These are phyloP conservation scores for Eulimnadia texana DNA, from an alignment of 1,140 invertebrate species.

Conservation along the genomic window DNA sequence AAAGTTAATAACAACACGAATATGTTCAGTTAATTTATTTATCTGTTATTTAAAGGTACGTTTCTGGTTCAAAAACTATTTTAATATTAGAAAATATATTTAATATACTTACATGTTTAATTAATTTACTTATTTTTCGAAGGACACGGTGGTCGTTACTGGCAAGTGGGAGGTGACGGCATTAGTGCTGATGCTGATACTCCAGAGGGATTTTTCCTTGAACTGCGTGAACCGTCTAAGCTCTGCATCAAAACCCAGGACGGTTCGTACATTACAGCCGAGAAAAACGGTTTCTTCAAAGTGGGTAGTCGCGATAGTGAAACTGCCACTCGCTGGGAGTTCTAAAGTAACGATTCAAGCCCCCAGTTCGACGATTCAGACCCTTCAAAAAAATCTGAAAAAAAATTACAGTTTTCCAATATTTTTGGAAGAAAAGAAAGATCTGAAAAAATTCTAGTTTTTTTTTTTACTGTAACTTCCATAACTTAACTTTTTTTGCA, in stretches of 20 bases:
- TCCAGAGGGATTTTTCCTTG: constrained; percentile 79
- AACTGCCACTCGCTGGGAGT: constrained; percentile 83
- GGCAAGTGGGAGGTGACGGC: constrained; percentile 72
- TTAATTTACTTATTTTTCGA: neutral
- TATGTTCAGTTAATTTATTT: no score
- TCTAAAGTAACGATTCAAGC: no score
- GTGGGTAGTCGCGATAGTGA: constrained; percentile 61
- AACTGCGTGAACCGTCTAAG: constrained; percentile 77
- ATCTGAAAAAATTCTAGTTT: neutral
- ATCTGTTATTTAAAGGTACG: no score
- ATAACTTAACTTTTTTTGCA: neutral
- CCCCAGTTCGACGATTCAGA: no score
- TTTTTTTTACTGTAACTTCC: neutral
- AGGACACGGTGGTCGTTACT: constrained; percentile 89
- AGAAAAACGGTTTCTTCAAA: constrained; percentile 85
- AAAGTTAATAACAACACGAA: no score
- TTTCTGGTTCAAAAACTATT: no score
- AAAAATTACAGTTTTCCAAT: no score
- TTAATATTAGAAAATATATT: no score
- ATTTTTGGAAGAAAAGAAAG: neutral
- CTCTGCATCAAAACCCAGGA: constrained; percentile 68
- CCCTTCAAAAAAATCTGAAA: no score
- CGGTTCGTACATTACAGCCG: constrained; percentile 72
- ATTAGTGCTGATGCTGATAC: constrained; percentile 70
- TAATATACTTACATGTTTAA: neutral